These are phyloP conservation scores for Calliopsis andreniformis DNA, from an alignment of 1,140 invertebrate genomes.

Conservation along the genomic window DNA sequence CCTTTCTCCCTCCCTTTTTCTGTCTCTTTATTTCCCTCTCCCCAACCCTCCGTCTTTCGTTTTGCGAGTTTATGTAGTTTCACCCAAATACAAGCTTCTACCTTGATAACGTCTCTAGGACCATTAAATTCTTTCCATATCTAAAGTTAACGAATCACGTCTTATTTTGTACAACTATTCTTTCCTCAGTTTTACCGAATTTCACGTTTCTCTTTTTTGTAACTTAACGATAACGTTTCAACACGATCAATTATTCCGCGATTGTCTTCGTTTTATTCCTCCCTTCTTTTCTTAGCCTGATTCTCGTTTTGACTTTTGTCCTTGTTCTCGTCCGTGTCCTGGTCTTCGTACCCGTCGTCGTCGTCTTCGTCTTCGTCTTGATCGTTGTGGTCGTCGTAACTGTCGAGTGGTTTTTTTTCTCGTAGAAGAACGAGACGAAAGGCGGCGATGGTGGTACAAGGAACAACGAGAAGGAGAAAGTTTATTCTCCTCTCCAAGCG, in stretches of 20 bases:
- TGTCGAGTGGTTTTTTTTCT: slow-evolving; percentile 31
- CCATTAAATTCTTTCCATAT: too few relatives aligned
- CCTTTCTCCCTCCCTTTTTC: neutral
- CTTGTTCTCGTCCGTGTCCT: neutral
- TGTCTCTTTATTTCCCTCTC: neutral
- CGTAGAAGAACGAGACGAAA: slow-evolving; percentile 38
- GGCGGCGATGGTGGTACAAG: slow-evolving; percentile 24
- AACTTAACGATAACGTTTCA: neutral
- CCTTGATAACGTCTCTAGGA: neutral
- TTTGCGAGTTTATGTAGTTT: neutral
- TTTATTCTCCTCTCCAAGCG: slow-evolving; percentile 59
- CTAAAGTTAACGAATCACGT: too few relatives aligned
- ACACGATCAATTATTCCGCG: neutral
- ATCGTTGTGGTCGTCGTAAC: neutral
- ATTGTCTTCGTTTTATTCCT: neutral
- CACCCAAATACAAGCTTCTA: neutral
- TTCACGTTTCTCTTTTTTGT: too few relatives aligned
- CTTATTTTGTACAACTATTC: too few relatives aligned
- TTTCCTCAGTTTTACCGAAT: too few relatives aligned
- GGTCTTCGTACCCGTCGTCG: neutral
- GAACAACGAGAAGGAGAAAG: slow-evolving; percentile 68
- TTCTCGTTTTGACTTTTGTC: neutral
- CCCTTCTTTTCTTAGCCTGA: too few relatives aligned
- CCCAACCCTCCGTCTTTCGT: too few relatives aligned
- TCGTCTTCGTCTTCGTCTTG: neutral